Conservation (phyloP, 2,888 invertebrate species). For the Stratiomys singularior region DNA sequence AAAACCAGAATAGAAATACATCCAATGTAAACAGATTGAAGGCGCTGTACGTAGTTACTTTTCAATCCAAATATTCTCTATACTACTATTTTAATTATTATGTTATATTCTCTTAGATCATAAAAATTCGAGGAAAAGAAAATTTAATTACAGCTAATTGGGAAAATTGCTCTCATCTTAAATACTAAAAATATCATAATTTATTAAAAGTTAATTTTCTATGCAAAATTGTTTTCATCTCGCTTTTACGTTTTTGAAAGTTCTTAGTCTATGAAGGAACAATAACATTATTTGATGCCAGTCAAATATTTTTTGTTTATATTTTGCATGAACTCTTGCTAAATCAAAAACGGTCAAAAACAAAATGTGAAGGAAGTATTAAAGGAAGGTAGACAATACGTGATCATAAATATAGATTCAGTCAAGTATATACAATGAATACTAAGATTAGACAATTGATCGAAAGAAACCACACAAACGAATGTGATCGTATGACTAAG, state of each 20-base stretch:
- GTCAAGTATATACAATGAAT: constrained; percentile 42
- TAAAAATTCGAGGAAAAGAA: background rate
- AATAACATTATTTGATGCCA: constrained; percentile 44
- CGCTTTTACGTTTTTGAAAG: constrained; percentile 11
- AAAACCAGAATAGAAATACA: too few relatives aligned
- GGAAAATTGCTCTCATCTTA: constrained; percentile 31
- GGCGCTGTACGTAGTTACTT: background rate
- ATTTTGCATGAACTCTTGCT: background rate
- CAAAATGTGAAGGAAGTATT: background rate
- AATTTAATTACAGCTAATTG: background rate
- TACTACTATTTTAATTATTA: background rate
- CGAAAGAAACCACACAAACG: background rate
- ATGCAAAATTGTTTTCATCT: background rate
- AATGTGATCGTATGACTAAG: background rate
- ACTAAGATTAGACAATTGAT: background rate
- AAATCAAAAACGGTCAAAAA: background rate
- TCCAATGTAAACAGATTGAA: too few relatives aligned
- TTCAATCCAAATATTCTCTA: constrained; percentile 12
- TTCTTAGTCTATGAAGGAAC: constrained; percentile 43
- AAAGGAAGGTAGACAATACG: background rate
- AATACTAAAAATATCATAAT: constrained; percentile 33
- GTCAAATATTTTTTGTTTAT: constrained; percentile 37
- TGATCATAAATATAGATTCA: constrained; percentile 38
- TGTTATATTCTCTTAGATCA: background rate
- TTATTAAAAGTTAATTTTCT: background rate